Base-by-base conservation (phyloP, 2,113 vertebrate genomes). In the Bubo bubo region DNA sequence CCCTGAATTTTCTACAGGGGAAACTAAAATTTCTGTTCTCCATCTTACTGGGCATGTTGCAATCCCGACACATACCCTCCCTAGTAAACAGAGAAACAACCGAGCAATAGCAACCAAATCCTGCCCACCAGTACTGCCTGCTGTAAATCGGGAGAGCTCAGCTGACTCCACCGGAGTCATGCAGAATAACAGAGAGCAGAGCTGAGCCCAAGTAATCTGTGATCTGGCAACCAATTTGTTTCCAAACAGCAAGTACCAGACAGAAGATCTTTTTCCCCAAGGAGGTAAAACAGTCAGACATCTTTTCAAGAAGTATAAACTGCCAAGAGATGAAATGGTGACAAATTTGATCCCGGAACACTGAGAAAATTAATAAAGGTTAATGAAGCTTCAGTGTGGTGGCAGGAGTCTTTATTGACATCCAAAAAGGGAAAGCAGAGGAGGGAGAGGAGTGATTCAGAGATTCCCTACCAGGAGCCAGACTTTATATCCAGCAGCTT, bases 321-420 rank as follows among this genome's bases (percentile, higher is more conserved):
- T 95, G 70, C 84, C 73, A 95, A 82, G 71, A 90, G 41, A 86
- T 94, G 66, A 94, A 93, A 85, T 24, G 66, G 84, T 95, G 94
- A 96, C 94, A 97, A 97, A 94, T 94, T 58, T 72, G 77, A 90
- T 87, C 91, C 60, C 3, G 0, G 94, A 96, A 96, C 58, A 58
- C 77, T 28, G 66, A 89, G 94, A 96, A 96, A 96, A 96, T 94
- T 95, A 94, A 91, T 95, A 95, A 96, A 96, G 94, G 95, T 96
- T 97, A 97, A 97, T 95, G 94, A 96, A 94, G 93, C 91, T 96
- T 76, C 89, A 87, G 60, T 55, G 58, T 95, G 75, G 71, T 91
- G 74, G 91, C 81, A 88, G 74, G 11, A 97, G 32, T 91, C 74
- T 80, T 93, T 82, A 94, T 22, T 86, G 77, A 50, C n/a, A 67